A percentile compares a stretch with the other conserved stretches of the same genome.
These are phyloP conservation scores for Thunnus thynnus DNA, from an alignment of 2,113 vertebrate species.

Conservation along the genomic window DNA sequence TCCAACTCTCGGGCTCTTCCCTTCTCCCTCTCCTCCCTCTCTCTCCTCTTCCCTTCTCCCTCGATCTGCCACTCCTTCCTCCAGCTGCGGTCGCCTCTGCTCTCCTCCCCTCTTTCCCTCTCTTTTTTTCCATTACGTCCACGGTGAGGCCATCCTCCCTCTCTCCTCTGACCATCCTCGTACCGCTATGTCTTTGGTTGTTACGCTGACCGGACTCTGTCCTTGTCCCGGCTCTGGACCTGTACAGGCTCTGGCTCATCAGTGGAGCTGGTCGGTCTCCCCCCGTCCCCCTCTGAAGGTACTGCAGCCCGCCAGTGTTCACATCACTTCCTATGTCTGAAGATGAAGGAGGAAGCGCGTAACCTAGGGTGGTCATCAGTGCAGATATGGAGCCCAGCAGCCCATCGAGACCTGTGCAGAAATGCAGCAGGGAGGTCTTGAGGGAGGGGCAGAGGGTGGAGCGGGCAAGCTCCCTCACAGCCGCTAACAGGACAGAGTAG, in stretches of 20 bases:
- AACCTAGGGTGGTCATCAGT: constrained; percentile 93
- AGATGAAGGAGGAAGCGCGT: constrained; percentile 84
- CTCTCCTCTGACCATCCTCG: constrained; percentile 55
- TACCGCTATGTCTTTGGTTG: constrained; percentile 52
- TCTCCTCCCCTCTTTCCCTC: constrained; percentile 67
- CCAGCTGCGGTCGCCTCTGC: constrained; percentile 24
- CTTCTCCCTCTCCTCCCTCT: constrained; percentile 74
- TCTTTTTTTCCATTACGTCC: constrained; percentile 54
- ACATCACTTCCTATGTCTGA: constrained; percentile 21
- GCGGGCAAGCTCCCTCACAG: constrained; percentile 90
- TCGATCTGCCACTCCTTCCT: constrained; percentile 50
- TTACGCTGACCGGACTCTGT: constrained; percentile 41
- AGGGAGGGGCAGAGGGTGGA: constrained; percentile 91
- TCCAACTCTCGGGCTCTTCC: constrained; percentile 64
- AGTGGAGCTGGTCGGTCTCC: constrained; percentile 72
- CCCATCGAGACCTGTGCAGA: constrained; percentile 94
- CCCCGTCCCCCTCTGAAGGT: constrained; percentile 28
- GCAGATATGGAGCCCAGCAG: constrained; percentile 94
- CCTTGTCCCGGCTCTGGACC: constrained; percentile 42
- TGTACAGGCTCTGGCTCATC: constrained; percentile 72
- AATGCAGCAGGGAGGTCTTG: constrained; percentile 92
- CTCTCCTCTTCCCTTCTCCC: constrained; percentile 69
- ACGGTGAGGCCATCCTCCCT: constrained; percentile 54
- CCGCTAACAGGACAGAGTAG: constrained; percentile 94
- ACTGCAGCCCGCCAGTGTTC: constrained; percentile 47